Base-by-base conservation (phyloP, 2,797 vertebrate genomes). In the Coendou prehensilis region DNA sequence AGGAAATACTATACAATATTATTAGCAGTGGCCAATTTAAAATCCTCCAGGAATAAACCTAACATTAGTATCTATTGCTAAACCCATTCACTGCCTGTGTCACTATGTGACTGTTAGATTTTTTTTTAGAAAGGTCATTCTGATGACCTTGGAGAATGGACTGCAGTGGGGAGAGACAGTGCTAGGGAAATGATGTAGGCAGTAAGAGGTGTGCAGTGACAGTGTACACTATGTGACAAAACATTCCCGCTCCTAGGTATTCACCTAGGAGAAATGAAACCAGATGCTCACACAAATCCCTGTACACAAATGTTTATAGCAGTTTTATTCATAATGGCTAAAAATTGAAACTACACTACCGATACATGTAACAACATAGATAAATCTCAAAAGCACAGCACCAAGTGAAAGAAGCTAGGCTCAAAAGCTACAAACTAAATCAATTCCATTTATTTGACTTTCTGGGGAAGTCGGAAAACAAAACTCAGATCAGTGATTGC, bases 381-480 rank as follows among this genome's bases (percentile, higher is more conserved):
- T 73, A 82, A 52, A 56, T 89, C 89, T 95, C 41, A 37, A 18
- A 95, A 54, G 37, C 47, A 64, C 52, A 78, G 22, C 41, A 18
- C 28, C 47, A 13, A 54, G 6, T 88, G 45, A 88, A 82, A 82
- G 80, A 87, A 95, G 63, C 33, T 61, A 33, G 45, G 73, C 7
- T 89, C 8, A 87, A 33, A 87, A 89, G 57, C 54, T 33, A 56
- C 22, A 50, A 54, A 52, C 56, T 50, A 0, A 76, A 59, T 75
- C 64, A 56, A 64, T 76, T 91, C 30, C 56, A 86, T 81, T 95
- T 91, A 82, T 83, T 87, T 91, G 63, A 87, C 71, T 79, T 94
- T 93, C 76, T 91, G 26, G 89, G 33, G 81, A 93, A 94, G 87
- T 59, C 50, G 84, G 23, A 64, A 69, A 56, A 41, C 30, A 89